phyloP scores from a whole-genome alignment of 2,888 invertebrate genomes.

The Apamea epomidion region DNA sequence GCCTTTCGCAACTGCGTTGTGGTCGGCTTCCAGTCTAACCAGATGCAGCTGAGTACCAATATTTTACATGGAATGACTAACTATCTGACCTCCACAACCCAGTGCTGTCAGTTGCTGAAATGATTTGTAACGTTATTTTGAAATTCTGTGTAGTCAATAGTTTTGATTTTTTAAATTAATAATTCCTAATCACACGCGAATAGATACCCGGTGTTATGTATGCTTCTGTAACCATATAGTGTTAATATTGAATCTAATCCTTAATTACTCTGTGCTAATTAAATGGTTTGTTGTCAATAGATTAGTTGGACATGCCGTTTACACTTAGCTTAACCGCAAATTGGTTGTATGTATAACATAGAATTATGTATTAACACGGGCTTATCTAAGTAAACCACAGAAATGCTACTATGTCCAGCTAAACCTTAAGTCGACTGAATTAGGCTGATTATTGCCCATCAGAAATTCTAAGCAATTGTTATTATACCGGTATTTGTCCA shows the following conservation, averaged over 20 bases:
- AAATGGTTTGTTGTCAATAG: constrained; percentile 45
- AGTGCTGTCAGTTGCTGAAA: not conserved
- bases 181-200: too few species aligned
- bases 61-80: too few species aligned
- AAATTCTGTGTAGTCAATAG: too few species aligned
- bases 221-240: not conserved
- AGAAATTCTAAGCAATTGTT: not conserved
- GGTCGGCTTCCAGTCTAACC: not conserved
- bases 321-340: constrained; percentile 56
- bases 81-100: too few species aligned
- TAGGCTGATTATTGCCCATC: constrained; percentile 3
- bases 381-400: constrained; percentile 30
- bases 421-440: constrained; percentile 10
- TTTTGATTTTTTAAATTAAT: too few species aligned
- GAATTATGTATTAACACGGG: constrained; percentile 36
- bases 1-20: not conserved
- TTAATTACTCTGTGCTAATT: constrained; percentile 46
- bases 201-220: not conserved
- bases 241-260: constrained; percentile 41
- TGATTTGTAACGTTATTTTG: not conserved
- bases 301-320: constrained; percentile 48
- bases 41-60: too few species aligned
- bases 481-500: not conserved
- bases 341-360: constrained; percentile 37
- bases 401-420: constrained; percentile 8